Conservation (phyloP, 2,888 invertebrate species). For the Tipula helvola region DNA sequence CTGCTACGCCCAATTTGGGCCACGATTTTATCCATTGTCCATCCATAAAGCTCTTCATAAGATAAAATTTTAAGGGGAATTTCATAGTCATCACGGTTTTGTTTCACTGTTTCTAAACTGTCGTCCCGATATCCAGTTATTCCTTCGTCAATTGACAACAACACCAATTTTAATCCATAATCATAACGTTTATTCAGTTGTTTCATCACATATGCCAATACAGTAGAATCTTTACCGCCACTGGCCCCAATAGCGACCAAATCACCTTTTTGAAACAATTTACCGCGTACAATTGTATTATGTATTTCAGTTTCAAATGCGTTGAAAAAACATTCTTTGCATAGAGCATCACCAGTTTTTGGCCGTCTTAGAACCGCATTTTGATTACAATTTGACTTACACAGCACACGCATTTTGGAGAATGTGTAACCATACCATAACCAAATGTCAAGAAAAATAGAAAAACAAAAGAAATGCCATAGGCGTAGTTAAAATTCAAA, state of each 20-base stretch:
- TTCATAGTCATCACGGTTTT: constrained; percentile 85
- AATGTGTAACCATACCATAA: too few relatives aligned
- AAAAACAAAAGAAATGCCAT: too few relatives aligned
- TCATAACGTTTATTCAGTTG: constrained; percentile 77
- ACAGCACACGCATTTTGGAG: constrained; percentile 57
- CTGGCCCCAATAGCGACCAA: constrained; percentile 89
- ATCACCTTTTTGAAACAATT: constrained; percentile 70
- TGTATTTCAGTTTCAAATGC: constrained; percentile 94
- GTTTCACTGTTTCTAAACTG: constrained; percentile 90
- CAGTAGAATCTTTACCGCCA: constrained; percentile 95
- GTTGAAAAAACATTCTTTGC: constrained; percentile 87
- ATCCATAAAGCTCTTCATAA: constrained; percentile 94
- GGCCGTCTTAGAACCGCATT: constrained; percentile 73
- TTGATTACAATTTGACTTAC: constrained; percentile 60
- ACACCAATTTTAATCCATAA: constrained; percentile 78
- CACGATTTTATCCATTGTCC: constrained; percentile 99
- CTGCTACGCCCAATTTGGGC: constrained; percentile 73
- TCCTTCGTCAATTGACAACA: constrained; percentile 97
- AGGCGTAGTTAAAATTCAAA: too few relatives aligned
- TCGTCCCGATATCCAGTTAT: constrained; percentile 94
- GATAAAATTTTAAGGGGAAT: constrained; percentile 91
- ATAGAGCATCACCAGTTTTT: constrained; percentile 82
- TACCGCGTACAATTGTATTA: constrained; percentile 69
- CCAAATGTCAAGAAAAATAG: too few relatives aligned
- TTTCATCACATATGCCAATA: constrained; percentile 87